Base-by-base conservation (phyloP, 2,113 vertebrate species). In the Phoxinus phoxinus region DNA sequence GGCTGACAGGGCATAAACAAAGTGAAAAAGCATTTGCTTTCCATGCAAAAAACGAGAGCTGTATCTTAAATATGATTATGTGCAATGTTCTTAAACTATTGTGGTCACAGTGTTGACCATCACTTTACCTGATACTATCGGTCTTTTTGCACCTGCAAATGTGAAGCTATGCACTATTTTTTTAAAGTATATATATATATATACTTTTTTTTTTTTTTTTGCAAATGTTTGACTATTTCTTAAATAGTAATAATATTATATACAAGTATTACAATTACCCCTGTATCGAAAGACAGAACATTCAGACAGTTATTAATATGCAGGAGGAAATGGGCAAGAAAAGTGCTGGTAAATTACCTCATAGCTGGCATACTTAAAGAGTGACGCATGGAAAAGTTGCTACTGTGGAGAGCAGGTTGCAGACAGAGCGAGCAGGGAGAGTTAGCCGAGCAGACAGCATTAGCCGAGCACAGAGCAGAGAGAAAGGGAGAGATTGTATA, bases 331-430 rank as follows among this genome's bases (percentile, higher is more conserved):
- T n/a, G 9, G 23, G 23, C 3, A 5, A 72, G 7, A 67, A 51
- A 71, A 65, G 69, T 48, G 41, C 0, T 83, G 46, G 19, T 91
- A 93, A 92, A 0, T 97, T 97, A 99, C 98, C 98, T 99, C 97
- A 99, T 99, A 4, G 95, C 91, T 0, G 98, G 98, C 94, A 99
- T 98, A 92, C 98, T 99, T 89, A 99, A 96, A 23, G 96, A 97
- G 91, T 99, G 98, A 84, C 94, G 95, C 85, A 99, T 95, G 92
- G 96, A 96, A 93, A 93, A 93, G 89, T 94, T 95, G 94, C 95
- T 96, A 85, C 94, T 94, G 44, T 84, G 93, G 94, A 82, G 91
- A 93, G 92, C 93, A 1, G 92, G 59, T 35, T 90, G 86, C 86
- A 94, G 84, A 95, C 89, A 93, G 93, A 85, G 74, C 73, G 53